Evolutionary conservation across 30 jellyfish, hydroid and myxozoan genomes (phyloP).

Genomic region (Aurelia coerulea): DNA sequence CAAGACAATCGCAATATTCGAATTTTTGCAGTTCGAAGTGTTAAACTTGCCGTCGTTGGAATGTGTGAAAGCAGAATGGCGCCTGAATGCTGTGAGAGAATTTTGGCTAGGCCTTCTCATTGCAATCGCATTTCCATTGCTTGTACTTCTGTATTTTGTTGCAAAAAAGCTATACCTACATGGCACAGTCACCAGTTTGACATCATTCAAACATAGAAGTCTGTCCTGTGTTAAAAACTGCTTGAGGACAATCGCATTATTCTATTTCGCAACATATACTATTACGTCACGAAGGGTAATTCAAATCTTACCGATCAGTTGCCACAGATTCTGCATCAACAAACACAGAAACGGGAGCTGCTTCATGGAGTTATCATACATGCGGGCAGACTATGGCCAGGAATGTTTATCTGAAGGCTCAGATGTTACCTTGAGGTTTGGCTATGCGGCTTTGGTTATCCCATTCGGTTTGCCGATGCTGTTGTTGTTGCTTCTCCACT

Average conservation of each 20-base stretch:
- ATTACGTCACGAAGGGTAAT: slow-evolving; percentile 22
- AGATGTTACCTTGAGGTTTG: background rate
- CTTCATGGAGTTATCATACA: background rate
- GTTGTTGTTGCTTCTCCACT: slow-evolving; percentile 18
- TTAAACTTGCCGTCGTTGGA: slow-evolving; percentile 15
- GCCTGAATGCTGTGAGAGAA: slow-evolving; percentile 24
- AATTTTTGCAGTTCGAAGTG: slow-evolving; percentile 8
- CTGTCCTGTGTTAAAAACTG: background rate
- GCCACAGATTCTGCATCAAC: slow-evolving; percentile 14
- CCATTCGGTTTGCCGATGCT: slow-evolving; percentile 49
- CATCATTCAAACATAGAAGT: background rate
- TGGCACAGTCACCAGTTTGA: no score
- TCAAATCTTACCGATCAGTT: slow-evolving; percentile 27
- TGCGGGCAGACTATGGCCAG: slow-evolving; percentile 48
- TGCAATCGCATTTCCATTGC: slow-evolving; percentile 24
- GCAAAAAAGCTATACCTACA: background rate
- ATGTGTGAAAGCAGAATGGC: slow-evolving; percentile 46
- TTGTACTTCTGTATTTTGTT: background rate
- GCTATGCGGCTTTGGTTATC: slow-evolving; percentile 13
- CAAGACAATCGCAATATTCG: slow-evolving; percentile 6
- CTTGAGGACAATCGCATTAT: background rate
- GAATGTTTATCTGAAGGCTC: slow-evolving; percentile 5
- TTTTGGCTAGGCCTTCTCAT: slow-evolving; percentile 35
- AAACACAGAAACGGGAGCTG: background rate
- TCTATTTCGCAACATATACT: slow-evolving; percentile 44